A percentile compares a stretch with the other conserved stretches of the same genome.
Evolutionary conservation across 2,113 vertebrate species (phyloP).

Genomic region (Toxotes jaculatrix): DNA sequence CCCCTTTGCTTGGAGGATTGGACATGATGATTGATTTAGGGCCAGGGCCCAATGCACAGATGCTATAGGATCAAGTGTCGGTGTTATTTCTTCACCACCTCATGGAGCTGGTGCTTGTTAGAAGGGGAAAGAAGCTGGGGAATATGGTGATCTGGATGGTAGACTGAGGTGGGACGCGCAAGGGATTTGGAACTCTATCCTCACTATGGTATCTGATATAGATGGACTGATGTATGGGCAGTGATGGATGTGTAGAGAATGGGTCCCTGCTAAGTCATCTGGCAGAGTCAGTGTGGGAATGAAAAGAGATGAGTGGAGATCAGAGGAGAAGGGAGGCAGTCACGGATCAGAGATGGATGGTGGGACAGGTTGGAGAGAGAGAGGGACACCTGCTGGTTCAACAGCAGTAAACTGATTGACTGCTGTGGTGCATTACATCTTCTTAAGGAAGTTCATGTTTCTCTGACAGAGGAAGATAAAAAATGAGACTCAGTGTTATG

Average conservation of each 20-base stretch:
- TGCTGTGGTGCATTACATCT: not conserved
- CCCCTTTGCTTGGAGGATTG: conserved; percentile 5
- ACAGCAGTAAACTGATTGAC: not conserved
- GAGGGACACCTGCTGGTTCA: conserved; percentile 64
- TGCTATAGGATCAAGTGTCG: conserved; percentile 80
- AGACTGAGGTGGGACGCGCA: conserved; percentile 33
- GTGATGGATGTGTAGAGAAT: conserved; percentile 71
- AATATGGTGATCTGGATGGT: conserved; percentile 60
- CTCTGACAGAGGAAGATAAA: not conserved
- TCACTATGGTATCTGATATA: conserved; percentile 67
- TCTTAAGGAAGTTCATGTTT: not conserved
- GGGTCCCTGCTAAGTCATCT: conserved; percentile 66
- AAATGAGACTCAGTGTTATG: not conserved
- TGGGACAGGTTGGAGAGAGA: conserved; percentile 22
- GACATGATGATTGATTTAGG: conserved; percentile 79
- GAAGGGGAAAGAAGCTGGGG: conserved; percentile 65
- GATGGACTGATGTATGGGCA: conserved; percentile 65
- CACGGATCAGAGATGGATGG: conserved; percentile 29
- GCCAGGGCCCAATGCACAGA: conserved; percentile 73
- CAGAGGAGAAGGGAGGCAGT: not conserved
- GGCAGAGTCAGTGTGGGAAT: conserved; percentile 47
- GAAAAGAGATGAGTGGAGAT: conserved; percentile 47
- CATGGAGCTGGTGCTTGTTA: conserved; percentile 76
- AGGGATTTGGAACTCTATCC: conserved; percentile 77
- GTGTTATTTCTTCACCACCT: conserved; percentile 80